phyloP scores from a whole-genome alignment of 2,113 vertebrate genomes.

The Trichechus manatus region DNA sequence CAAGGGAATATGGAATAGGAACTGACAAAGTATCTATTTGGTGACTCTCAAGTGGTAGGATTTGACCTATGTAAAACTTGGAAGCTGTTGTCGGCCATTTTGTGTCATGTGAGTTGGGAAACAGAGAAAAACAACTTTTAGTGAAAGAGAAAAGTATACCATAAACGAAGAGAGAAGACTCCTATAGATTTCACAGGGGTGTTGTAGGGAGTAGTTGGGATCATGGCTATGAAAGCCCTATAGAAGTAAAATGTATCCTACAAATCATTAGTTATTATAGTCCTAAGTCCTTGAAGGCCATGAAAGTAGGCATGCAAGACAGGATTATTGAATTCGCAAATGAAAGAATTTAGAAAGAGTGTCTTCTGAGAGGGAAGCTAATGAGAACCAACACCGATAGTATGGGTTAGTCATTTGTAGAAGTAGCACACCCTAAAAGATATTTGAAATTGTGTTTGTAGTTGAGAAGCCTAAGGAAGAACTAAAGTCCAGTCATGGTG shows the following conservation, averaged over 20 bases:
- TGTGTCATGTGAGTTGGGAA: neutral
- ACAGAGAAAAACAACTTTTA: constrained; percentile 17
- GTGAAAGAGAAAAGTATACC: constrained; percentile 12
- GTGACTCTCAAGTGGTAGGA: neutral
- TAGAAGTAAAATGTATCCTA: neutral
- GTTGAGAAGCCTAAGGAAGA: neutral
- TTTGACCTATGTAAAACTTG: constrained; percentile 1
- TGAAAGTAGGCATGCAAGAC: neutral
- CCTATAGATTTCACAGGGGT: neutral
- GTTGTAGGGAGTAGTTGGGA: neutral
- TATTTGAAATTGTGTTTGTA: neutral
- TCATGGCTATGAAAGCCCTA: neutral
- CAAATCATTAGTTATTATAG: neutral
- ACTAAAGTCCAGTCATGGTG: neutral
- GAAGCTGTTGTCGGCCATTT: constrained; percentile 2
- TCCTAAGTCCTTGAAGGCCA: neutral
- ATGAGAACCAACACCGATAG: neutral
- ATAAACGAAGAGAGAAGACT: neutral
- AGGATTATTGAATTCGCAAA: neutral
- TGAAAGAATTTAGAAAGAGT: neutral
- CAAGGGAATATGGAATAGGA: neutral
- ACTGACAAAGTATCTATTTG: neutral
- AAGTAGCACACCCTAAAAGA: neutral
- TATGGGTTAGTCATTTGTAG: neutral
- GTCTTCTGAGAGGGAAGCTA: neutral